Percentiles rank a stretch among this genome's conserved stretches.
These are phyloP conservation scores for Arctopsyche grandis DNA, from an alignment of 1,140 invertebrate genomes.

Conservation along the genomic window DNA sequence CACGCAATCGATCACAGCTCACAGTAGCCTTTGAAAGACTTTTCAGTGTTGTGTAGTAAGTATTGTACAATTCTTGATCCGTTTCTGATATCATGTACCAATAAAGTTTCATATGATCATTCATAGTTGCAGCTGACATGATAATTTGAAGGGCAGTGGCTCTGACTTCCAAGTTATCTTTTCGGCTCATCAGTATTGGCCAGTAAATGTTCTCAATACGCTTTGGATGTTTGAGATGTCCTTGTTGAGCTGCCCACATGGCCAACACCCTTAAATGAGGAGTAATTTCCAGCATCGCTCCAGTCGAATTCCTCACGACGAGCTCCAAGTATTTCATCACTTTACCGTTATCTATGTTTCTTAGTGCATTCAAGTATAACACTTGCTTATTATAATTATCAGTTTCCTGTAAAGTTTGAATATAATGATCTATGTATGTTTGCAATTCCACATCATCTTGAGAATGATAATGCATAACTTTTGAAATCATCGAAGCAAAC, in stretches of 20 bases:
- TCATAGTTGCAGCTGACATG: slow-evolving; percentile 57
- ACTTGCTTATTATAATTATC: slow-evolving; percentile 48
- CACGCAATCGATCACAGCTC: slow-evolving; percentile 58
- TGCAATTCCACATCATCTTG: slow-evolving; percentile 39
- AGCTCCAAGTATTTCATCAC: slow-evolving; percentile 53
- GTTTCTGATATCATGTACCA: slow-evolving; percentile 61
- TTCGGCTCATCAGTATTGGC: slow-evolving; percentile 60
- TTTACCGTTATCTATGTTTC: slow-evolving; percentile 54
- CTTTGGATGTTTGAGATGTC: slow-evolving; percentile 53
- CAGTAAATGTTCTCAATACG: slow-evolving; percentile 58
- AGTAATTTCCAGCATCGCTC: slow-evolving; percentile 43
- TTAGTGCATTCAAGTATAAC: slow-evolving; percentile 53
- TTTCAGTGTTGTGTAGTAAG: slow-evolving; percentile 61
- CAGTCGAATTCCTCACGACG: slow-evolving; percentile 44
- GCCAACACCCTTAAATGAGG: slow-evolving; percentile 57
- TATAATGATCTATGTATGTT: slow-evolving; percentile 48
- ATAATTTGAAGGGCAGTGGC: slow-evolving; percentile 60
- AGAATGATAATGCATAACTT: slow-evolving; percentile 54
- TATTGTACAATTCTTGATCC: slow-evolving; percentile 61
- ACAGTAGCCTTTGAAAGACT: slow-evolving; percentile 58
- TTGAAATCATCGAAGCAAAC: slow-evolving; percentile 60
- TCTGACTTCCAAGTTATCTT: slow-evolving; percentile 57
- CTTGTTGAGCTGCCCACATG: slow-evolving; percentile 56
- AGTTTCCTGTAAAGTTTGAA: slow-evolving; percentile 53
- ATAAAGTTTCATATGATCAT: slow-evolving; percentile 59